Base-by-base conservation (phyloP, 2,113 vertebrate genomes). In the Menidia beryllina region DNA sequence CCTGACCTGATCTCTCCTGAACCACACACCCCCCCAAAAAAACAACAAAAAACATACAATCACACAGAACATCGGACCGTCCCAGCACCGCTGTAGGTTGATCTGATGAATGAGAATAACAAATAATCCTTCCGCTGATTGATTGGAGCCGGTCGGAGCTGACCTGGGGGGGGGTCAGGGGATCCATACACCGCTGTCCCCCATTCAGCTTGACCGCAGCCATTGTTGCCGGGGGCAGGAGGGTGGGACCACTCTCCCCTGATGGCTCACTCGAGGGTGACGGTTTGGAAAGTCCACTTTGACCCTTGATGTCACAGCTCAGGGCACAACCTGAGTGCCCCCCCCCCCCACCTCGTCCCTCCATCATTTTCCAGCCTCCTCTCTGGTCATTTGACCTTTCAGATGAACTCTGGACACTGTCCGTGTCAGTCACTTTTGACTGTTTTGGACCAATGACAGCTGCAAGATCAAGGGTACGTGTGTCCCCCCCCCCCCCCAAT, bases 221-320 rank as follows among this genome's bases (percentile, higher is more conserved):
- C 58, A 81, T 83, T 81, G 77, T 71, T 79, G 34, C 55, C 49
- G 41, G 57, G 65, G 77, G 73, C 53, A 52, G 63, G 71, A 41
- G 34, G 57, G 72, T 70, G 69, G 67, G 53, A 49, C 69, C 48
- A 3, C 24, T 83, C 75, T 86, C 72, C 79, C 50, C 67, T 62
- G 75, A 82, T 21, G 67, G 60, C 75, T 83, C 77, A 86, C 68
- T 85, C 66, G 7, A 84, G 79, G 71, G 71, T 72, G 84, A 83
- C 72, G 63, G 84, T 87, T 86, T 88, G 79, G 78, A 87, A 88
- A 72, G 75, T 79, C 72, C 76, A 74, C 69, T 87, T 73, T 88
- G 84, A 91, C 87, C 86, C 60, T 63, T 85, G 75, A 79, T 20
- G 39, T 66, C 24, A 25, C 49, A 23, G 49, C 50, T 75, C 27